Conservation (phyloP, 2,113 vertebrate genomes). For the Lasiurus borealis region DNA sequence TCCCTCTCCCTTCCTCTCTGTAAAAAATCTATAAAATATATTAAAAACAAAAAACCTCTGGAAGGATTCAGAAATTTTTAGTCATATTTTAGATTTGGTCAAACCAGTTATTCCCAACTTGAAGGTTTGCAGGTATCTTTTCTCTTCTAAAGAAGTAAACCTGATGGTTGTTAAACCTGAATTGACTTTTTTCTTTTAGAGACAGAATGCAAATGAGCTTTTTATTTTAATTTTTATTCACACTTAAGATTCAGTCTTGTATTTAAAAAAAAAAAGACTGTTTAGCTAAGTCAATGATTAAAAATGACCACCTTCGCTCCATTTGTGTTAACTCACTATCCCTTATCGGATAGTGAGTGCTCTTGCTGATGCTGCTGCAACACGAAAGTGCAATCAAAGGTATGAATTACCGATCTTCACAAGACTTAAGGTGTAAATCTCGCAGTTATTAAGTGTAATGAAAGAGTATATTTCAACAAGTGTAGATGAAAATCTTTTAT, state of each 20-base stretch:
- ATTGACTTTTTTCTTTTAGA: neutral
- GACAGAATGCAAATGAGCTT: neutral
- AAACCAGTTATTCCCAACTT: neutral
- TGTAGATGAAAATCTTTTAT: neutral
- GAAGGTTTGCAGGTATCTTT: neutral
- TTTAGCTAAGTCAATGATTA: neutral
- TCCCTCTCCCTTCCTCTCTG: no score
- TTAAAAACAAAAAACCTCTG: neutral
- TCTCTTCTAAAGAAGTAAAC: neutral
- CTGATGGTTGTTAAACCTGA: neutral
- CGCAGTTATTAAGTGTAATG: conserved; percentile 24
- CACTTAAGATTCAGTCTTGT: neutral
- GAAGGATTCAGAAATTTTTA: neutral
- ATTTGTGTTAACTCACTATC: conserved; percentile 12
- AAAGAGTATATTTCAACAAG: conserved; percentile 50
- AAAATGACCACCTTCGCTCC: neutral
- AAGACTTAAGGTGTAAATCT: conserved; percentile 15
- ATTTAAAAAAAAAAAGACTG: neutral
- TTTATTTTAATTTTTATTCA: neutral
- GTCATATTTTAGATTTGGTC: neutral
- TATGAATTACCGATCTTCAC: neutral
- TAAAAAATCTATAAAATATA: no score
- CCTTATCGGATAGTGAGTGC: no score
- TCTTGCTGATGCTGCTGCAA: neutral
- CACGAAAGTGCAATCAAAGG: neutral